Conservation (phyloP, 2,888 invertebrate genomes). For the Tortrix viridana region DNA sequence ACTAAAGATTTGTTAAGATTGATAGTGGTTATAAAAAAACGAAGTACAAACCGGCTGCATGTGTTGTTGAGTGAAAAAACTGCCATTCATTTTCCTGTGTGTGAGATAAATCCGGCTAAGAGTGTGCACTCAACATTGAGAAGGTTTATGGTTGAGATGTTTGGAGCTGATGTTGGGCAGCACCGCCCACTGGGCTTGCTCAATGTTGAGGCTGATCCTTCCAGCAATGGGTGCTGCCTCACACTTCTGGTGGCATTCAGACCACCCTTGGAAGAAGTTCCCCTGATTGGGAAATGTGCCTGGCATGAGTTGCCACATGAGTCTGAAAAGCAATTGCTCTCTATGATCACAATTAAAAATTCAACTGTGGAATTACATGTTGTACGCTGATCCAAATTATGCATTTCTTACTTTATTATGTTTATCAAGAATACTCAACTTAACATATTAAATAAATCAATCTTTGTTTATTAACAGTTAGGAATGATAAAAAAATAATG, state of each 20-base stretch:
- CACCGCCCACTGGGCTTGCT: conserved; percentile 93
- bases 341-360: conserved; percentile 88
- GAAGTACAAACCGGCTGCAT: conserved; percentile 92
- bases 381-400: conserved; percentile 84
- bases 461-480: conserved; percentile 23
- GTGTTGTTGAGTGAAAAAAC: conserved; percentile 94
- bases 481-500: conserved; percentile 21
- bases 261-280: conserved; percentile 93
- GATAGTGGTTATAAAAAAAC: conserved; percentile 91
- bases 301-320: conserved; percentile 92
- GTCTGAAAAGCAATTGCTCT: conserved; percentile 87
- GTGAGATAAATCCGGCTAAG: conserved; percentile 94
- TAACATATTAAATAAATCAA: conserved; percentile 21
- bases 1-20: conserved; percentile 90
- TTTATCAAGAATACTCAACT: conserved; percentile 44
- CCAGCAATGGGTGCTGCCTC: conserved; percentile 90
- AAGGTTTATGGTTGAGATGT: conserved; percentile 95
- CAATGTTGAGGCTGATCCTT: conserved; percentile 87
- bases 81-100: conserved; percentile 92
- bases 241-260: conserved; percentile 93
- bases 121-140: conserved; percentile 94
- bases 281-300: conserved; percentile 93
- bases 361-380: conserved; percentile 93
- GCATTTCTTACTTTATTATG: conserved; percentile 14
- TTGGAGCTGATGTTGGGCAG: conserved; percentile 93